Conservation (phyloP, 2,888 invertebrate species). For the Athalia cordata region DNA sequence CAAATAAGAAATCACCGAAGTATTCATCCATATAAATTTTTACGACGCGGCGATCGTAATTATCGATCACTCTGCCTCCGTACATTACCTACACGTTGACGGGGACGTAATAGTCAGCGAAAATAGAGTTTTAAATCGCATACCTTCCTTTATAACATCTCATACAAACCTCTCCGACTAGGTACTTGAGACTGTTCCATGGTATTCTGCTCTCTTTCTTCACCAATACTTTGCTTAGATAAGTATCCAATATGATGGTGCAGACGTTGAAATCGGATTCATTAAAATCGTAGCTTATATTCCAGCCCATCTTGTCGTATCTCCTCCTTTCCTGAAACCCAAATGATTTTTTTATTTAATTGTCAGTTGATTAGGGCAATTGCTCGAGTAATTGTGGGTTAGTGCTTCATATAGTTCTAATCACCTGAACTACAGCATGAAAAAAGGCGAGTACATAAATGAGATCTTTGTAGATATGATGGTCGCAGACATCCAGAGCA, state of each 20-base stretch:
- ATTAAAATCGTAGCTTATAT: conserved; percentile 94
- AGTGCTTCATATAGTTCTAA: conserved; percentile 20
- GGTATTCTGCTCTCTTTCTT: conserved; percentile 81
- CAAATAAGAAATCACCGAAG: conserved; percentile 95
- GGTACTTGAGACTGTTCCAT: conserved; percentile 93
- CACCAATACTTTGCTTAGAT: conserved; percentile 83
- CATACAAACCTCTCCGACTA: conserved; percentile 87
- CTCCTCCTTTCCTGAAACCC: conserved; percentile 87
- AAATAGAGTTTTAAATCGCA: not conserved
- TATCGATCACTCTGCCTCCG: conserved; percentile 94
- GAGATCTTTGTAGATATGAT: conserved; percentile 86
- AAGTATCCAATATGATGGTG: conserved; percentile 88
- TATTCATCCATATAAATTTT: conserved; percentile 95
- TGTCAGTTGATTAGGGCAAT: not conserved
- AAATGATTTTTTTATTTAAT: not conserved
- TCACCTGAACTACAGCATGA: conserved; percentile 92
- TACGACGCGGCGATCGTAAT: conserved; percentile 91
- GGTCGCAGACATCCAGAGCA: conserved; percentile 83
- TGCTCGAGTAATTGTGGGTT: not conserved
- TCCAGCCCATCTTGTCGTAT: conserved; percentile 97
- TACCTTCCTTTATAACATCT: not conserved
- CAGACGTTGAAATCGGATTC: conserved; percentile 95
- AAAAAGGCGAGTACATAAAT: conserved; percentile 94
- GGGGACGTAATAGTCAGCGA: not conserved
- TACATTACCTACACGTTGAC: conserved; percentile 85